These are phyloP conservation scores for Eupsilia transversa DNA, from an alignment of 2,888 invertebrate genomes.

Conservation along the genomic window DNA sequence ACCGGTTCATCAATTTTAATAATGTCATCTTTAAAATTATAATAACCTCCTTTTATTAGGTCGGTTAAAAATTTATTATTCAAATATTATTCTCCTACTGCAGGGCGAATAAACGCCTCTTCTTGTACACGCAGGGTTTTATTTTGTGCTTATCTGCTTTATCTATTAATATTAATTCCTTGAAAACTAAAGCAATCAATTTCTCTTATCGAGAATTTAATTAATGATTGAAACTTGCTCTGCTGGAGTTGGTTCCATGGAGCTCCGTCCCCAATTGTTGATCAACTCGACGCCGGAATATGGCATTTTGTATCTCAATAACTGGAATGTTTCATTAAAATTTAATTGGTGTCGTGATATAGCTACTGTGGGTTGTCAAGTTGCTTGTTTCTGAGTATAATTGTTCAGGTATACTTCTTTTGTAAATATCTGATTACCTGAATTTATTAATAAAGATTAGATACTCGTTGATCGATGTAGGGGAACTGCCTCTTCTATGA, in stretches of 20 bases:
- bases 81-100: neutral
- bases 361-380: neutral
- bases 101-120: neutral
- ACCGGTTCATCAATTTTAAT: neutral
- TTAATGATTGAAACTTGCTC: conserved; percentile 75
- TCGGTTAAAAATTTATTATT: too few species aligned
- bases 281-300: conserved; percentile 66
- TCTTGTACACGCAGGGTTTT: neutral
- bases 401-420: neutral
- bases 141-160: neutral
- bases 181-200: conserved; percentile 61
- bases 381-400: neutral
- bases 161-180: neutral
- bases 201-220: conserved; percentile 73
- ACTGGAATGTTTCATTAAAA: conserved; percentile 44
- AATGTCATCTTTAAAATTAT: neutral
- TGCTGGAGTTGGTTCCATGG: conserved; percentile 67
- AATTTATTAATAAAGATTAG: neutral
- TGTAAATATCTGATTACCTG: neutral
- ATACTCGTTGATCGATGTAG: neutral
- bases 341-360: conserved; percentile 26
- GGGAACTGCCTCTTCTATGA: too few species aligned
- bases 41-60: too few species aligned
- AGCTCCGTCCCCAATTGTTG: conserved; percentile 70
- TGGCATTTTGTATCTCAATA: conserved; percentile 40